Conservation (phyloP, 2,113 vertebrate genomes). For the Cepphus grylle region DNA sequence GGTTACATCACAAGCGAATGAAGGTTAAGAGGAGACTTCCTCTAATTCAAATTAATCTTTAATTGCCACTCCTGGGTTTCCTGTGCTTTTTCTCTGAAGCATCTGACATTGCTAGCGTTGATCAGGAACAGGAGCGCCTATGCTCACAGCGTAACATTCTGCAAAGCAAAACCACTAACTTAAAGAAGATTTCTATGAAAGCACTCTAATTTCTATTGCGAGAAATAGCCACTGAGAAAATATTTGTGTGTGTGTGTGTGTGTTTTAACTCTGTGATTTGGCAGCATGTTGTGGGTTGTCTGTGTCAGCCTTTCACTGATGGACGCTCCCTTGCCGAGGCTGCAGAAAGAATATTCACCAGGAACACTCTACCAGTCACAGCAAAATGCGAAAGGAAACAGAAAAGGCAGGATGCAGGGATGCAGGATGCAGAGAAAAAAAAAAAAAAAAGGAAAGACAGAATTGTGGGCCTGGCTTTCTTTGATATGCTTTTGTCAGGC, state of each 20-base stretch:
- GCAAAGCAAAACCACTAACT: not conserved
- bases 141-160: not conserved
- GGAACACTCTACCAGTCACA: not conserved
- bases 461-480: not conserved
- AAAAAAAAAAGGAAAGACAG: not conserved
- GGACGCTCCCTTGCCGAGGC: not conserved
- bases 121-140: not conserved
- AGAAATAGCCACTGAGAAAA: not conserved
- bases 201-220: not conserved
- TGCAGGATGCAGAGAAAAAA: not conserved
- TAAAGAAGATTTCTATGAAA: not conserved
- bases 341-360: not conserved
- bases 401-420: not conserved
- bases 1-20: not conserved
- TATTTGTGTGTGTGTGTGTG: not conserved
- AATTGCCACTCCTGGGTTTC: constrained; percentile 18
- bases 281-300: not conserved
- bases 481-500: not conserved
- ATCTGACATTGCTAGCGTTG: not conserved
- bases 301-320: not conserved
- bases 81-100: not conserved
- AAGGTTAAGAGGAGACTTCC: constrained; percentile 46
- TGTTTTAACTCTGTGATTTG: not conserved
- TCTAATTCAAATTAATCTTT: constrained; percentile 1
- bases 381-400: not conserved